A percentile compares a stretch with the other conserved stretches of the same genome.
These are phyloP conservation scores for Pangasianodon hypophthalmus DNA, from an alignment of 2,113 vertebrate species.

Conservation along the genomic window DNA sequence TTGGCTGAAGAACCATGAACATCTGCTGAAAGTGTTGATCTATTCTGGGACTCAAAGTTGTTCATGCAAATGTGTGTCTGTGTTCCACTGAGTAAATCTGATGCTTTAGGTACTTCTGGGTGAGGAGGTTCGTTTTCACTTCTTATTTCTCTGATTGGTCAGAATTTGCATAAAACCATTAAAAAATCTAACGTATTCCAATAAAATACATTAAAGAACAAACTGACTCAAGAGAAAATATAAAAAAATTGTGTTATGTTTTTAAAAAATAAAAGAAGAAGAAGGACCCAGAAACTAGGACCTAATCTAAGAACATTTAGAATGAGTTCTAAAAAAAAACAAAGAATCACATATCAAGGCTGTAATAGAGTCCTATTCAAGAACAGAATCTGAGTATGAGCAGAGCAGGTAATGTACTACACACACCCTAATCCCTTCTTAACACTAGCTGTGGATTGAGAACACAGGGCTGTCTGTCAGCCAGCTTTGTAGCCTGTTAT, in stretches of 20 bases:
- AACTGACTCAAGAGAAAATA: too few species aligned
- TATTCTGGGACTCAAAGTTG: neutral
- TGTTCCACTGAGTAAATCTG: neutral
- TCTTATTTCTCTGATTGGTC: neutral
- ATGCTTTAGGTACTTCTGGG: neutral
- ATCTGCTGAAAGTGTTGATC: neutral
- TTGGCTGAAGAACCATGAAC: neutral
- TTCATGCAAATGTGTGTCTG: slow-evolving; percentile 5
- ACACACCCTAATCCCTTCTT: slow-evolving; percentile 98
- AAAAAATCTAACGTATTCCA: neutral
- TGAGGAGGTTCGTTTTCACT: neutral
- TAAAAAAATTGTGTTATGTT: too few species aligned
- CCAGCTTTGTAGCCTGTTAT: slow-evolving; percentile 99
- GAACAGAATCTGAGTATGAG: neutral
- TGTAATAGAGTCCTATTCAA: too few species aligned
- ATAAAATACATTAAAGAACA: neutral
- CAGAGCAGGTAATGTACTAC: slow-evolving; percentile 67
- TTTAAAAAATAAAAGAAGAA: neutral
- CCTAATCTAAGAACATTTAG: too few species aligned
- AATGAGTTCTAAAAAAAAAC: too few species aligned
- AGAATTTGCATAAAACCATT: neutral
- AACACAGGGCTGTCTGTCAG: slow-evolving; percentile 99
- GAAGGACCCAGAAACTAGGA: too few species aligned
- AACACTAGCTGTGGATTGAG: slow-evolving; percentile 89
- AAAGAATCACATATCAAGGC: too few species aligned